Evolutionary conservation across 2,888 invertebrate species (phyloP).

Genomic region (Andricus quercusramuli): DNA sequence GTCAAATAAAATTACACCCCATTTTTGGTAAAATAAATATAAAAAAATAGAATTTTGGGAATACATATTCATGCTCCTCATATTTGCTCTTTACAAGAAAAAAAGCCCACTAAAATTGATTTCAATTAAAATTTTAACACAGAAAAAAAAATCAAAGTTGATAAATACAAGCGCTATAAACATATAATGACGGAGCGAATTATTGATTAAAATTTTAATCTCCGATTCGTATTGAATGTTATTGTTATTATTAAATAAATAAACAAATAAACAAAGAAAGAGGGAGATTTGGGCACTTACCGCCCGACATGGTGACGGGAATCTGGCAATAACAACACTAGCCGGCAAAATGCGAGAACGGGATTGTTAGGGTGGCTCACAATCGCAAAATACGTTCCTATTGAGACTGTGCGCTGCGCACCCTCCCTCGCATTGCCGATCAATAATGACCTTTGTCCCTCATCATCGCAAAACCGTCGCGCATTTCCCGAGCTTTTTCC

Average conservation of each 20-base stretch:
- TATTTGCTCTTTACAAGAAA: too few species aligned
- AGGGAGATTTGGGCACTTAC: conserved; percentile 60
- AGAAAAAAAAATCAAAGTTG: neutral
- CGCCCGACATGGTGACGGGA: conserved; percentile 69
- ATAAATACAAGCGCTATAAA: neutral
- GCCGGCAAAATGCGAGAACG: conserved; percentile 53
- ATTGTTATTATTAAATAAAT: neutral
- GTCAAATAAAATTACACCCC: too few species aligned
- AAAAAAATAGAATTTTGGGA: too few species aligned
- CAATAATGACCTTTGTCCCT: conserved; percentile 57
- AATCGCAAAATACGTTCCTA: conserved; percentile 46
- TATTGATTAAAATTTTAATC: neutral
- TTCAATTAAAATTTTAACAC: neutral
- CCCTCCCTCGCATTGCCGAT: conserved; percentile 54
- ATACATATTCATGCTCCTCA: too few species aligned
- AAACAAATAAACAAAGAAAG: neutral
- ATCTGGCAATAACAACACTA: conserved; percentile 60
- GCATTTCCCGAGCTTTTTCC: conserved; percentile 10
- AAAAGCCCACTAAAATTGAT: neutral
- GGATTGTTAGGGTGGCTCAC: conserved; percentile 55
- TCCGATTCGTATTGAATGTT: too few species aligned
- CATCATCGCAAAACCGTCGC: neutral
- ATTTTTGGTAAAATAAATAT: too few species aligned
- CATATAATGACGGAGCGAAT: neutral
- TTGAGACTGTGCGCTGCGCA: conserved; percentile 62